phyloP scores from a whole-genome alignment of 1,140 invertebrate species.

The Adelges cooleyi region DNA sequence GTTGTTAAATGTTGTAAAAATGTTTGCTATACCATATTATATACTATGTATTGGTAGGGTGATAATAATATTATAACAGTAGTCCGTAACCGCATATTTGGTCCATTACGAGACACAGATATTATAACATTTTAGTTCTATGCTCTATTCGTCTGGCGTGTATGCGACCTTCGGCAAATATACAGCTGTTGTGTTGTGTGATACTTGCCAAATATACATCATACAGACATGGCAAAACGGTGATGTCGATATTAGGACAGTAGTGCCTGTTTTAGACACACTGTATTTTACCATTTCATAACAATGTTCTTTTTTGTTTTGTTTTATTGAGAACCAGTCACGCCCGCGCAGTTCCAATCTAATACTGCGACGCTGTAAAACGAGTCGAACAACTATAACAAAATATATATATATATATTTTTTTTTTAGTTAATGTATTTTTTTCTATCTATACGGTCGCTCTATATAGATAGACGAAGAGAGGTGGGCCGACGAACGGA shows the following conservation, averaged over 20 bases:
- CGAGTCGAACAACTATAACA: slow-evolving; percentile 13
- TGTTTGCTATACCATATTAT: too few species aligned
- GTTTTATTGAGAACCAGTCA: slow-evolving; percentile 15
- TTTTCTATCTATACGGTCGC: background rate
- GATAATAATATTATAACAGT: too few species aligned
- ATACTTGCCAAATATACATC: slow-evolving; percentile 17
- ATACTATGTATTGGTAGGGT: too few species aligned
- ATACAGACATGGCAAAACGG: background rate
- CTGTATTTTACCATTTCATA: slow-evolving; percentile 17
- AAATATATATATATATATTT: background rate
- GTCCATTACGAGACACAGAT: too few species aligned
- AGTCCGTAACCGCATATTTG: too few species aligned
- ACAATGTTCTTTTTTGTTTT: background rate
- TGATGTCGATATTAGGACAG: too few species aligned
- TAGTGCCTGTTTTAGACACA: background rate
- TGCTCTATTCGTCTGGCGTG: too few species aligned
- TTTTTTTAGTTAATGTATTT: background rate
- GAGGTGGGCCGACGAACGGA: slow-evolving; percentile 12
- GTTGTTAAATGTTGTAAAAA: too few species aligned
- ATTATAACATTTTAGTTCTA: too few species aligned
- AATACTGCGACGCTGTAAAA: slow-evolving; percentile 13
- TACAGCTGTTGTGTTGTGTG: background rate
- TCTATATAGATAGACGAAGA: too few species aligned
- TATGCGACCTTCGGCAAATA: background rate
- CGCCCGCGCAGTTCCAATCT: slow-evolving; percentile 24